Evolutionary conservation across 1,140 invertebrate species (phyloP).

Genomic region (Magallana angulata): DNA sequence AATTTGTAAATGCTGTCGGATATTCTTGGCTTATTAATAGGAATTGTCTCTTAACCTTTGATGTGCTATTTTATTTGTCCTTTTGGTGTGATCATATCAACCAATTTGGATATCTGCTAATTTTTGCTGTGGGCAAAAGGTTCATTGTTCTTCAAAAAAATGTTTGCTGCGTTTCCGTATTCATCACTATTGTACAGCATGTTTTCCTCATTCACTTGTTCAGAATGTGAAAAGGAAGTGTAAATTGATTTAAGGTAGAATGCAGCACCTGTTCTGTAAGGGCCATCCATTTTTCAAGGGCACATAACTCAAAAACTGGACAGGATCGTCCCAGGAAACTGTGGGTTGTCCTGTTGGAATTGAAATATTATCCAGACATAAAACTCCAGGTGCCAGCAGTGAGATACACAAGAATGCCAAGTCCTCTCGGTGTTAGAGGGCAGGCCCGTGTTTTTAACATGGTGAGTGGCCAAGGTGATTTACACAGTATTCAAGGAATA

Average conservation of each 20-base stretch:
- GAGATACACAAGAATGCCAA: slow-evolving; percentile 11
- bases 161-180: slow-evolving; percentile 4
- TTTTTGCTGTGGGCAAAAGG: no score
- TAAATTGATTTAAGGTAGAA: background rate
- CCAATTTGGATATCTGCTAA: no score
- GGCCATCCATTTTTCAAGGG: slow-evolving; percentile 24
- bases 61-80: background rate
- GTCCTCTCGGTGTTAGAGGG: background rate
- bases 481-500: background rate
- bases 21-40: background rate
- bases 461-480: background rate
- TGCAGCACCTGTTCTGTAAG: slow-evolving; percentile 1
- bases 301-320: slow-evolving; percentile 16
- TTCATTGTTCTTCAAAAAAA: background rate
- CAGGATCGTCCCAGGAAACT: slow-evolving; percentile 19
- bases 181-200: slow-evolving; percentile 2
- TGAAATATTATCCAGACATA: slow-evolving; percentile 33
- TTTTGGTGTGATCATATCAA: no score
- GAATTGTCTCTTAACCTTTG: background rate
- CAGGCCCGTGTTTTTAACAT: background rate
- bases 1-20: background rate
- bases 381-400: slow-evolving; percentile 26
- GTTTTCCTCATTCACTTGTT: background rate
- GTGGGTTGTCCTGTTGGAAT: background rate
- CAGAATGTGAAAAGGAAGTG: background rate